Evolutionary conservation across 2,888 invertebrate genomes (phyloP).

Genomic region (Cheilosia vulpina): DNA sequence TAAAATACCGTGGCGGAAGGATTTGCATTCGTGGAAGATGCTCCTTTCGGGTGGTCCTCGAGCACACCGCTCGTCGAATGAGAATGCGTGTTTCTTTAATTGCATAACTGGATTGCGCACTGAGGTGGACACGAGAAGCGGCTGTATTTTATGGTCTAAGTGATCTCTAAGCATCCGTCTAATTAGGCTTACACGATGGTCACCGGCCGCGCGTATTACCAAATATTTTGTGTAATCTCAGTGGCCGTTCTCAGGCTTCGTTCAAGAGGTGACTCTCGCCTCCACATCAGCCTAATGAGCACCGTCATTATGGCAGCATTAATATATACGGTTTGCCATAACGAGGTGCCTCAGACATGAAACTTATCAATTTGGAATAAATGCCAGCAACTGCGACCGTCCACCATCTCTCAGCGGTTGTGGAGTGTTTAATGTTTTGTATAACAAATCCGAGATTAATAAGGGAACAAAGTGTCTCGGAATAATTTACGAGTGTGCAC

Average conservation of each 20-base stretch:
- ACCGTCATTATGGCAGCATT: slow-evolving; percentile 66
- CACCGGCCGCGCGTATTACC: slow-evolving; percentile 28
- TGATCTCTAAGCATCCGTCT: slow-evolving; percentile 49
- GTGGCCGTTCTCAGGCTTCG: slow-evolving; percentile 3
- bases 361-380: slow-evolving; percentile 68
- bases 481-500: slow-evolving; percentile 62
- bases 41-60: slow-evolving; percentile 64
- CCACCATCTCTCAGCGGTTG: slow-evolving; percentile 4
- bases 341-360: slow-evolving; percentile 58
- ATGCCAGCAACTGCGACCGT: slow-evolving; percentile 20
- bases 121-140: slow-evolving; percentile 27
- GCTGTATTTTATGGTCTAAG: slow-evolving; percentile 44
- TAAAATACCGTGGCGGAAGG: slow-evolving; percentile 62
- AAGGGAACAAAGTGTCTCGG: slow-evolving; percentile 73
- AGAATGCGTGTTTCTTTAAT: slow-evolving; percentile 69
- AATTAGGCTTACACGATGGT: slow-evolving; percentile 67
- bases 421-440: slow-evolving; percentile 73
- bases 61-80: slow-evolving; percentile 19
- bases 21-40: slow-evolving; percentile 65
- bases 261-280: slow-evolving; percentile 22
- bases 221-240: slow-evolving; percentile 63
- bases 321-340: slow-evolving; percentile 70
- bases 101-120: slow-evolving; percentile 68
- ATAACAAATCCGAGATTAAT: slow-evolving; percentile 73
- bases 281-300: slow-evolving; percentile 68